These are phyloP conservation scores for Rotaria magnacalcarata DNA, from an alignment of 2,888 invertebrate genomes.

Conservation along the genomic window DNA sequence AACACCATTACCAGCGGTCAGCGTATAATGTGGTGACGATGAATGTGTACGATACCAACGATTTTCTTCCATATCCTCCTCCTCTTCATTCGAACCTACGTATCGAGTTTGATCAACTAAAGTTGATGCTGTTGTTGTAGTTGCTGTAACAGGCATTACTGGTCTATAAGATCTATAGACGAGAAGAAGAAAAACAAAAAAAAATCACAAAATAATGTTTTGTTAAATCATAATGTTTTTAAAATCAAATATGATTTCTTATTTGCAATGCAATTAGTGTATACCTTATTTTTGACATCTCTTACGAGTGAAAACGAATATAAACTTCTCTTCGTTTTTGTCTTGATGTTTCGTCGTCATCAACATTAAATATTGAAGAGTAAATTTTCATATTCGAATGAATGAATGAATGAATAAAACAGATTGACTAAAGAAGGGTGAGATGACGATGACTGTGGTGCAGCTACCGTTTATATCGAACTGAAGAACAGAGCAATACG, in stretches of 20 bases:
- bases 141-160: not conserved
- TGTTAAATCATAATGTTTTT: not conserved
- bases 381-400: slow-evolving; percentile 24
- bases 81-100: not conserved
- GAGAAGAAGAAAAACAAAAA: not conserved
- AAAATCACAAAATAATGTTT: not conserved
- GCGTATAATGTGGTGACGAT: not conserved
- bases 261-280: not conserved
- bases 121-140: not conserved
- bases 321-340: not conserved
- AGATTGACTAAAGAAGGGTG: not conserved
- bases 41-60: not conserved
- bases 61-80: not conserved
- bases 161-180: slow-evolving; percentile 10
- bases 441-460: not conserved
- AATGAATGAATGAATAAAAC: slow-evolving; percentile 4
- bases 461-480: slow-evolving; percentile 21
- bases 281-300: not conserved
- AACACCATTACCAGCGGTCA: not conserved
- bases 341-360: slow-evolving; percentile 16
- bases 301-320: not conserved
- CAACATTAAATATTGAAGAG: not conserved
- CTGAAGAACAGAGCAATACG: slow-evolving; percentile 1
- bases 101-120: not conserved
- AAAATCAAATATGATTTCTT: not conserved